Evolutionary conservation across 2,888 invertebrate species (phyloP).

Genomic region (Phyllotreta cruciferae): DNA sequence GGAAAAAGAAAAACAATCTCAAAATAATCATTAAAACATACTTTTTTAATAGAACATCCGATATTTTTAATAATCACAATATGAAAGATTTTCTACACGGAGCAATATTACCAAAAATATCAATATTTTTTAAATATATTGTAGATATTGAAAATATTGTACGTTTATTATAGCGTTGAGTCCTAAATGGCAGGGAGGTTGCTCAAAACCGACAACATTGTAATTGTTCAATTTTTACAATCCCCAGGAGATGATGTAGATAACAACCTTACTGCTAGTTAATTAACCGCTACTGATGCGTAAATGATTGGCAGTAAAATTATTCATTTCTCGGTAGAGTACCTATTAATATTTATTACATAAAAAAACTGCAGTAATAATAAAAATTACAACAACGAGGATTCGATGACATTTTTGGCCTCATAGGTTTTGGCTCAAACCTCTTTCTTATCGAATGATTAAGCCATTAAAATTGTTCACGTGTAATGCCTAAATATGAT

Average conservation of each 20-base stretch:
- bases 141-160: no score
- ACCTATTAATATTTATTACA: conserved; percentile 22
- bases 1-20: no score
- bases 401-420: neutral
- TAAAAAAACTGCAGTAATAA: conserved; percentile 11
- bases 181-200: neutral
- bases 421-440: neutral
- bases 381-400: conserved; percentile 9
- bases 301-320: conserved; percentile 52
- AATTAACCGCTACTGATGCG: conserved; percentile 53
- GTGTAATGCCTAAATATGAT: no score
- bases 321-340: conserved; percentile 44
- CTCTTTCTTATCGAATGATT: neutral
- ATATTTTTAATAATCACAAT: no score
- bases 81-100: no score
- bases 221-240: conserved; percentile 18
- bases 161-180: no score
- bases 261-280: conserved; percentile 39
- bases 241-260: conserved; percentile 36
- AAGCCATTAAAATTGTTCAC: no score
- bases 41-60: no score
- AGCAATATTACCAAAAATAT: no score
- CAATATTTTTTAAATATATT: no score
- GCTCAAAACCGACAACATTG: conserved; percentile 30
- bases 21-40: neutral